Evolutionary conservation across 2,113 vertebrate genomes (phyloP), one percentile per base, ranked within the genome.

Genomic region (Bujurquina vittata): DNA sequence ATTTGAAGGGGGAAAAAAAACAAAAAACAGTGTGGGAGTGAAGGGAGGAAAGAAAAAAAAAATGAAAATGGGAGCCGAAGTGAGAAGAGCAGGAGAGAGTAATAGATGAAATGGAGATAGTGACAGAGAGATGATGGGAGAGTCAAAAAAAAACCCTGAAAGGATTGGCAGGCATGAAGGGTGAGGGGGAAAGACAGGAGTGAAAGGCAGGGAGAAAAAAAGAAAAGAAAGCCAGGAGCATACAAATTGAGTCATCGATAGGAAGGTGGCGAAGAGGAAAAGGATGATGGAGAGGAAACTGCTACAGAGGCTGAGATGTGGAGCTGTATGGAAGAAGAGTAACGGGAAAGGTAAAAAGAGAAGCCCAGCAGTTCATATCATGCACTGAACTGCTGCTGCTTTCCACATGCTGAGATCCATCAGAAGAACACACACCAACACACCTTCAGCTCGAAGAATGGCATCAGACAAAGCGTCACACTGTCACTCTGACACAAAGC

Each of bases 161-260:
- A 72, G 78, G 57, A 80, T 69, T 11, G n/a, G 4, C 22, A 85
- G 77, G 59, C 79, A 85, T 62, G 11, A 86, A 58, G 87, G 63
- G 78, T 58, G 73, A 77, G 81, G 52, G 26, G 63, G 81, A 75
- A 58, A 31, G 49, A 61, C 79, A n/a, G 14, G 73, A 75, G 60
- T 72, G 75, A 74, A 63, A 90, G 77, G 75, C 18, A 23, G 14
- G 20, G 29, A 29, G 23, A 23, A 10, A 12, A 26, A 23, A 31
- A 59, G 56, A 67, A 79, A 81, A 49, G 43, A 69, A 76, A 73
- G 14, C 43, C 59, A 52, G 76, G 17, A 17, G 91, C 85, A 88
- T 89, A 87, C 82, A 92, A 91, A 94, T 86, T 73, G 88, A 92
- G 82, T 75, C 84, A 69, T 88, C 81, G 76, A 81, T 33, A 79